A percentile compares a stretch with the other conserved stretches of the same genome.
phyloP scores from a whole-genome alignment of 2,888 invertebrate species.

The Dascillus cervinus region DNA sequence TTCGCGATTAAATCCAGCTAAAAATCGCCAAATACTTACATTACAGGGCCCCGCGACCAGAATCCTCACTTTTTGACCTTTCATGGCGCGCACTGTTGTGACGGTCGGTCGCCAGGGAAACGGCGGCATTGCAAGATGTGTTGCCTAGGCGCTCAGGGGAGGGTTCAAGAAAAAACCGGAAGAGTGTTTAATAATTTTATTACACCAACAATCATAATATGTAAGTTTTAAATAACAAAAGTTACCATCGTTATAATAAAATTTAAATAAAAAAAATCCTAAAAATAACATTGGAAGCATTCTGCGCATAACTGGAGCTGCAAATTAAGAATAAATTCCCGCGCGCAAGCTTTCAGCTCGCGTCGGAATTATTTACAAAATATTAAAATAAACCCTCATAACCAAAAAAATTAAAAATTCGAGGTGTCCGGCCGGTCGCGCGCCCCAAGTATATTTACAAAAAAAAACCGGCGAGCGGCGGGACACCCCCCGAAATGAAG shows the following conservation, averaged over 20 bases:
- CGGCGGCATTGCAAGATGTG: too few species aligned
- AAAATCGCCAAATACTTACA: too few species aligned
- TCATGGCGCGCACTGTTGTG: too few species aligned
- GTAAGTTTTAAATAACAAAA: conserved; percentile 44
- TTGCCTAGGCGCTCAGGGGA: too few species aligned
- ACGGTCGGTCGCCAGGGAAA: too few species aligned
- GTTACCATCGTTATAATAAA: conserved; percentile 40
- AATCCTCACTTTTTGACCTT: too few species aligned
- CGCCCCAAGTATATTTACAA: too few species aligned
- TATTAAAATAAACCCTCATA: conserved; percentile 30
- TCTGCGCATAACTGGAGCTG: conserved; percentile 34
- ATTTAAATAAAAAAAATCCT: conserved; percentile 36
- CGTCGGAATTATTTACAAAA: conserved; percentile 30
- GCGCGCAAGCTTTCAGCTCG: conserved; percentile 32
- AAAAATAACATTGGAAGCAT: conserved; percentile 38
- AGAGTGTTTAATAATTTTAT: conserved; percentile 37
- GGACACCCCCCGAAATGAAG: too few species aligned
- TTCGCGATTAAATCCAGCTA: too few species aligned
- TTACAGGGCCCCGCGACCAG: conserved; percentile 24
- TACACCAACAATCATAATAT: conserved; percentile 46
- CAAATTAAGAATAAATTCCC: conserved; percentile 31
- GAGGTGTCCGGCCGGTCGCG: too few species aligned
- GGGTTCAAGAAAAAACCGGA: neutral
- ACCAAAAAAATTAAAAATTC: too few species aligned
- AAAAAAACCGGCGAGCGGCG: too few species aligned